These are phyloP conservation scores for Tetrapedia diversipes DNA, from an alignment of 2,888 invertebrate genomes.

Conservation along the genomic window DNA sequence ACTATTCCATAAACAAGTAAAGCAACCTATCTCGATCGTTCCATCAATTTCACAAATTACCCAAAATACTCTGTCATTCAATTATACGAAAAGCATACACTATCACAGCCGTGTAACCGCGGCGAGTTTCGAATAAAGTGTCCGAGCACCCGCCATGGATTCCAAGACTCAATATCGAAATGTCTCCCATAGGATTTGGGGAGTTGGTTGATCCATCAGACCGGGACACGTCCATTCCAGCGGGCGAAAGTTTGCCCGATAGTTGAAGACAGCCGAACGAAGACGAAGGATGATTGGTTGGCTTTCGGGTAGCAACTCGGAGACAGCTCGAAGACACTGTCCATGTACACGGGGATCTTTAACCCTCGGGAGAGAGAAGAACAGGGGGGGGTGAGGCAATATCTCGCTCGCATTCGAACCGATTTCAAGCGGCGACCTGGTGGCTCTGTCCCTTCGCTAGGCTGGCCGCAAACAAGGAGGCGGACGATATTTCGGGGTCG, in stretches of 20 bases:
- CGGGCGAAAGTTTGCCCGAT: constrained; percentile 62
- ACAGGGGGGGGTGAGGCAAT: constrained; percentile 4
- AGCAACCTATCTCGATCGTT: no score
- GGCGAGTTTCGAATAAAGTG: constrained; percentile 10
- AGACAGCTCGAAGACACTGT: constrained; percentile 49
- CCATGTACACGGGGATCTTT: constrained; percentile 13
- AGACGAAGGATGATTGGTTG: constrained; percentile 57
- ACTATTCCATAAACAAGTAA: no score
- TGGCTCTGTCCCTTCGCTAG: constrained; percentile 47
- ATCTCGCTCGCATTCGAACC: constrained; percentile 57
- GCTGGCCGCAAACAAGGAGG: constrained; percentile 74
- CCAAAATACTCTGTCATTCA: no score
- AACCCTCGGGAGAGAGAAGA: no score
- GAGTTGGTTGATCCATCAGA: constrained; percentile 67
- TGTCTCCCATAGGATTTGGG: constrained; percentile 47
- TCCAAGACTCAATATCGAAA: constrained; percentile 54
- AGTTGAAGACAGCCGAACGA: constrained; percentile 57
- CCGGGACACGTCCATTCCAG: constrained; percentile 51
- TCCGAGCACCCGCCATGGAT: constrained; percentile 10
- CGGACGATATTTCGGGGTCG: constrained; percentile 75
- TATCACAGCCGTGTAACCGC: no score
- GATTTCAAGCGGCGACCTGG: constrained; percentile 61
- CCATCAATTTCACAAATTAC: no score
- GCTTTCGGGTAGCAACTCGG: constrained; percentile 39
- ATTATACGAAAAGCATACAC: background rate